phyloP scores from a whole-genome alignment of 2,113 vertebrate genomes.

The Forbesichthys agassizii region DNA sequence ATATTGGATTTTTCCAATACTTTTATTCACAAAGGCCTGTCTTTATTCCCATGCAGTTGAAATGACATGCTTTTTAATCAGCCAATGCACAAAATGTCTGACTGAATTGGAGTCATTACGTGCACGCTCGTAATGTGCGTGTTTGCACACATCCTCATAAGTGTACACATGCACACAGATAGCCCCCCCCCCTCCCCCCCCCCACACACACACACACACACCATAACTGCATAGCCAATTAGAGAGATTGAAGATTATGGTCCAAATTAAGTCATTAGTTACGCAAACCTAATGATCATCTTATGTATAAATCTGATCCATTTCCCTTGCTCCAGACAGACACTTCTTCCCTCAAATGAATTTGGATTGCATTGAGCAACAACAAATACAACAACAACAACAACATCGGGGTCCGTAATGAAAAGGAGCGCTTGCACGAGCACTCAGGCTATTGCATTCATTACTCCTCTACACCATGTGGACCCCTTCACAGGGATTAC shows the following conservation, averaged over 20 bases:
- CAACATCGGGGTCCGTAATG: slow-evolving; percentile 74
- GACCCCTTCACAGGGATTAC: slow-evolving; percentile 78
- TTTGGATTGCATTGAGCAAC: slow-evolving; percentile 62
- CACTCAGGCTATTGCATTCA: slow-evolving; percentile 70
- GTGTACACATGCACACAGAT: slow-evolving; percentile 37
- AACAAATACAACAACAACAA: slow-evolving; percentile 64
- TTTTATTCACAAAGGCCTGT: slow-evolving; percentile 56
- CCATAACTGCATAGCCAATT: slow-evolving; percentile 65
- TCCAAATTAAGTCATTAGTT: slow-evolving; percentile 82
- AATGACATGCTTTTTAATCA: slow-evolving; percentile 77
- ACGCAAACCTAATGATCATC: slow-evolving; percentile 79
- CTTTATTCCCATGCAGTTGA: slow-evolving; percentile 64
- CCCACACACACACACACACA: slow-evolving; percentile 8
- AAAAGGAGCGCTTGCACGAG: slow-evolving; percentile 61
- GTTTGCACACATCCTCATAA: not conserved
- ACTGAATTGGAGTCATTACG: slow-evolving; percentile 73
- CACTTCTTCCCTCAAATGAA: slow-evolving; percentile 72
- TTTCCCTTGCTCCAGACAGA: slow-evolving; percentile 69
- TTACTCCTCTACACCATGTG: slow-evolving; percentile 65
- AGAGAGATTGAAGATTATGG: slow-evolving; percentile 78
- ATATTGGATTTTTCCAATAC: slow-evolving; percentile 72
- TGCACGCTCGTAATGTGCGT: slow-evolving; percentile 3
- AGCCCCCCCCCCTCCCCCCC: slow-evolving; percentile 1
- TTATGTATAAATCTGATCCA: slow-evolving; percentile 74
- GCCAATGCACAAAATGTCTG: slow-evolving; percentile 69